Conservation (phyloP, 2,888 invertebrate species). For the Trissoscelio sp. region DNA sequence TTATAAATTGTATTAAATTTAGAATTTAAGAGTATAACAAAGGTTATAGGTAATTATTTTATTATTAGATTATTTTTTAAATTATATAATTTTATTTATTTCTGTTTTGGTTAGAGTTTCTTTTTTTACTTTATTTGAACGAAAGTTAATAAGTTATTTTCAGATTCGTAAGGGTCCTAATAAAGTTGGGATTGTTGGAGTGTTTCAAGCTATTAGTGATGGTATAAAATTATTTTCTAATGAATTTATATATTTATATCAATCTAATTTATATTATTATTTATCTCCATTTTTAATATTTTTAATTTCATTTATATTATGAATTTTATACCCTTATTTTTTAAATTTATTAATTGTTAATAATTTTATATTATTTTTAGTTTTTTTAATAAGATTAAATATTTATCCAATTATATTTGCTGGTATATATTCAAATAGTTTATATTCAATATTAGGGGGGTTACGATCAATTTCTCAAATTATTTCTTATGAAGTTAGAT, state of each 20-base stretch:
- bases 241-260: constrained; percentile 87
- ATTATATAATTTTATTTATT: constrained; percentile 78
- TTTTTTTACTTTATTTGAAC: constrained; percentile 90
- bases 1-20: constrained; percentile 56
- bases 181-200: constrained; percentile 87
- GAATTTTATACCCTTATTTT: constrained; percentile 86
- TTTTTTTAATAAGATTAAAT: constrained; percentile 86
- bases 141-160: constrained; percentile 88
- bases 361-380: constrained; percentile 87
- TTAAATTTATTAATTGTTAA: constrained; percentile 85
- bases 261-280: constrained; percentile 85
- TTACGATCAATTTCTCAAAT: constrained; percentile 89
- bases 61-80: constrained; percentile 12
- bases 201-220: constrained; percentile 89
- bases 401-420: constrained; percentile 87
- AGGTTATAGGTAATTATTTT: constrained; percentile 70
- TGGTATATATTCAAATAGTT: constrained; percentile 89
- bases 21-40: constrained; percentile 52
- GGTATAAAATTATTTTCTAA: constrained; percentile 90
- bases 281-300: constrained; percentile 55
- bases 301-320: constrained; percentile 84
- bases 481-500: constrained; percentile 91
- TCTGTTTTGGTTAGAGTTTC: constrained; percentile 87
- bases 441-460: constrained; percentile 88
- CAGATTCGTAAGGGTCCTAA: constrained; percentile 90